Evolutionary conservation across 1,140 invertebrate species (phyloP), one percentile per base, ranked within the genome.

Genomic region (Paraescarpia echinospica): DNA sequence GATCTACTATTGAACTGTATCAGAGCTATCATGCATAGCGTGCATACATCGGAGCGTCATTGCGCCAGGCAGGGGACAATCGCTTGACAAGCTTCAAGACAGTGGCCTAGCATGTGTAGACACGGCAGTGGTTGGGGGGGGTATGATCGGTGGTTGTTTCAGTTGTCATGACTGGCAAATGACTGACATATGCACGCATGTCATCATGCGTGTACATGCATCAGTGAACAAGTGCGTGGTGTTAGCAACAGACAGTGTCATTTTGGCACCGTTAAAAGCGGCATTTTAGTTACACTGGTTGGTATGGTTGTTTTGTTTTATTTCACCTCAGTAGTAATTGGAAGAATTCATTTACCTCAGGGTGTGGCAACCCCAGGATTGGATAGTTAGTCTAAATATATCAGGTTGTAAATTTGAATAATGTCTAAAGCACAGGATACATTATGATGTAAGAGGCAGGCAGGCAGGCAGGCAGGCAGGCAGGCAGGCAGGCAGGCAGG

Each of bases 1-100:
- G 59, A 77, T 77, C 59, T 77, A 77, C 59, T 77, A 77, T 77
- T 77, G 59, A 77, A 77, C 59, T 77, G 59, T 77, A 77, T 77
- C 59, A 77, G 59, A 77, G 59, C 59, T 77, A 27, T 77, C 59
- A 31, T 77, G 59, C 59, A 1, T 77, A 77, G 2, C 59, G 59
- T 77, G 59, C 59, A 31, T 77, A 18, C 59, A 18, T 18, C 59
- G 59, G 59, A 77, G 59, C 59, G 59, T 77, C 59, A 77, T 77
- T 77, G 8, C 22, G 27, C 59, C 59, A 22, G 27, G 59, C 59
- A 77, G 59, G 59, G 59, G 59, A 77, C 59, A 77, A 77, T 77
- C 59, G 59, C 59, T 77, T 77, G 59, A 77, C 59, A 77, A 14
- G 59, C 2, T 31, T 77, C 59, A 77, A 77, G 59, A 77, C 59